Conservation (phyloP, 2,888 invertebrate genomes). For the Amphipyra berbera region DNA sequence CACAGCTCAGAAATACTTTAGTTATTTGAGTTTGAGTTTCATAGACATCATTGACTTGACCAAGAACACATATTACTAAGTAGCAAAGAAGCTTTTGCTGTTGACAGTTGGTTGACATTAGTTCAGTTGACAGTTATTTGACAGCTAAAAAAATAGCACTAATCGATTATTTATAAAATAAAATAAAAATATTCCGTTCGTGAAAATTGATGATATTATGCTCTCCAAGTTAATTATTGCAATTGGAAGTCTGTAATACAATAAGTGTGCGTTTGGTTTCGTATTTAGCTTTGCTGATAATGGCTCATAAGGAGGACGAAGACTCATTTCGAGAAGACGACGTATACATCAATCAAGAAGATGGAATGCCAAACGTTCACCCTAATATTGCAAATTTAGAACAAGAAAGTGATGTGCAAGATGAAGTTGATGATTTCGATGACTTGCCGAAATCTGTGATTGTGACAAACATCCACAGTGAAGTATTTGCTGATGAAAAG, state of each 20-base stretch:
- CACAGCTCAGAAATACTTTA: too few relatives aligned
- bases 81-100: too few relatives aligned
- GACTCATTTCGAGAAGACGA: constrained; percentile 91
- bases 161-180: constrained; percentile 47
- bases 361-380: constrained; percentile 96
- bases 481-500: constrained; percentile 92
- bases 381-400: constrained; percentile 93
- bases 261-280: constrained; percentile 34
- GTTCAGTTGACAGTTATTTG: constrained; percentile 16
- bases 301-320: constrained; percentile 83
- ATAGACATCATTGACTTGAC: too few relatives aligned
- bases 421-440: constrained; percentile 92
- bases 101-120: too few relatives aligned
- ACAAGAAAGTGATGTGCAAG: constrained; percentile 91
- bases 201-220: constrained; percentile 31
- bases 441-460: constrained; percentile 97
- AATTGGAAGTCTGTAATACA: constrained; percentile 20
- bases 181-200: constrained; percentile 40
- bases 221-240: constrained; percentile 33
- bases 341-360: constrained; percentile 95
- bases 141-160: constrained; percentile 27
- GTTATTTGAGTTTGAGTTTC: too few relatives aligned
- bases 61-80: too few relatives aligned
- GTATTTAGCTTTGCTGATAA: constrained; percentile 50
- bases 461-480: constrained; percentile 95